These are phyloP conservation scores for Rhingia campestris DNA, from an alignment of 2,888 invertebrate species.

Conservation along the genomic window DNA sequence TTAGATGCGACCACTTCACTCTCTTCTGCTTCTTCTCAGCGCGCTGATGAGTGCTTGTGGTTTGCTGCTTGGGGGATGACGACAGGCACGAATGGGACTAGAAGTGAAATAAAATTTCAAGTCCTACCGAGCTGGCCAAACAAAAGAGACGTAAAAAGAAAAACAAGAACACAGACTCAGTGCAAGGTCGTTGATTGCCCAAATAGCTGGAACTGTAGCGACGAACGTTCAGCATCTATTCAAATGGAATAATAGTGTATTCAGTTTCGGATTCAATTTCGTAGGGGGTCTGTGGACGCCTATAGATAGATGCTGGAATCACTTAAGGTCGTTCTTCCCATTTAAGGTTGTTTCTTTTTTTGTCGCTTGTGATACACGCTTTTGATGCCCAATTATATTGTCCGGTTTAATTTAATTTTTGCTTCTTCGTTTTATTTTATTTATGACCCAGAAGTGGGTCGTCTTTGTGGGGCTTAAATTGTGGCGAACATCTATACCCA, in stretches of 20 bases:
- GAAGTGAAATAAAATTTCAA: slow-evolving; percentile 20
- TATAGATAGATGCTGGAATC: slow-evolving; percentile 17
- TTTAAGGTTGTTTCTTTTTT: slow-evolving; percentile 39
- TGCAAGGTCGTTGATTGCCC: slow-evolving; percentile 74
- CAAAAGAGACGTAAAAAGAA: slow-evolving; percentile 56
- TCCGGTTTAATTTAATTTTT: slow-evolving; percentile 70
- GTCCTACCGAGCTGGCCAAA: slow-evolving; percentile 12
- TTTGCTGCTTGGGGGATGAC: background rate
- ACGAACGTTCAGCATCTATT: slow-evolving; percentile 58
- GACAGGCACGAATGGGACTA: background rate
- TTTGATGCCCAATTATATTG: slow-evolving; percentile 70
- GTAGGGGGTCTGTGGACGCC: slow-evolving; percentile 7
- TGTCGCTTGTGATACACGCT: slow-evolving; percentile 32
- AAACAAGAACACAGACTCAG: slow-evolving; percentile 39
- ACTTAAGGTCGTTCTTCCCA: slow-evolving; percentile 47
- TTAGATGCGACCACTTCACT: slow-evolving; percentile 46
- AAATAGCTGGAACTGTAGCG: slow-evolving; percentile 68
- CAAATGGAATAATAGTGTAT: slow-evolving; percentile 59
- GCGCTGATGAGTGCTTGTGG: slow-evolving; percentile 45
- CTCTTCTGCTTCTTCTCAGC: slow-evolving; percentile 7
- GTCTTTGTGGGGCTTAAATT: slow-evolving; percentile 47
- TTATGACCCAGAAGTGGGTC: slow-evolving; percentile 66
- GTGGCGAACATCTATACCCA: slow-evolving; percentile 12
- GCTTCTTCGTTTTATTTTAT: slow-evolving; percentile 56
- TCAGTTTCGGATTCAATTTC: slow-evolving; percentile 23